Base-by-base conservation (phyloP, 2,888 invertebrate genomes). In the Caprella mutica region DNA sequence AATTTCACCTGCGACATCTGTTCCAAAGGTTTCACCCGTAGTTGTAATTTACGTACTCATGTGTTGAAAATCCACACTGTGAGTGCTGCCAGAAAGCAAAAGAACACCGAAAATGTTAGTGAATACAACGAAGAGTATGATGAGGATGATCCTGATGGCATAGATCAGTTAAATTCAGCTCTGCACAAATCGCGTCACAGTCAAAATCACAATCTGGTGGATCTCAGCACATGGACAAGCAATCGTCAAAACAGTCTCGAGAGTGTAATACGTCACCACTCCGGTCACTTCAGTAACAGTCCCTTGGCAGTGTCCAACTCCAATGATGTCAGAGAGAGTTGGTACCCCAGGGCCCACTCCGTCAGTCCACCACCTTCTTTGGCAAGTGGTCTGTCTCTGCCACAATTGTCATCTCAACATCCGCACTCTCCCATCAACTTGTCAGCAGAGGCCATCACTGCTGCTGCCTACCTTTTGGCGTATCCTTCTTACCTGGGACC, bases 401-500 rank as follows among this genome's bases (percentile, higher is more conserved):
- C 54, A 42, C 48, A 48, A 30, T 30, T 48, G 3, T 53, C 53
- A 1, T 58, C 60, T 2, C 60, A 59, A 21, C n/a, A n/a, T n/a
- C n/a, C n/a, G n/a, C 57, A 56, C 29, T 64, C 64, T n/a, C 64
- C 64, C 4, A 61, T 64, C 19, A 64, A 64, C 39, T 27, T 64
- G 23, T 60, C 64, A 5, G 58, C 64, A 2, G 64, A 64, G 21
- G 60, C 60, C 29, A 64, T 64, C 53, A 58, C 60, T n/a, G 60
- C 60, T n/a, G 64, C 64, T n/a, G 64, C 64, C 8, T 64, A 64
- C 29, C 60, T 64, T 23, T 35, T 64, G 39, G 60, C 64, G 19
- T 55, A 64, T 44, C 60, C 60, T 12, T 58, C 60, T 1, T 64
- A 64, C 39, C 30, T 44, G n/a, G 55, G 55, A 27, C 46, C 46